Percentiles rank a stretch among this genome's conserved stretches.
phyloP scores from a whole-genome alignment of 2,797 vertebrate genomes.

The Melopsittacus undulatus region DNA sequence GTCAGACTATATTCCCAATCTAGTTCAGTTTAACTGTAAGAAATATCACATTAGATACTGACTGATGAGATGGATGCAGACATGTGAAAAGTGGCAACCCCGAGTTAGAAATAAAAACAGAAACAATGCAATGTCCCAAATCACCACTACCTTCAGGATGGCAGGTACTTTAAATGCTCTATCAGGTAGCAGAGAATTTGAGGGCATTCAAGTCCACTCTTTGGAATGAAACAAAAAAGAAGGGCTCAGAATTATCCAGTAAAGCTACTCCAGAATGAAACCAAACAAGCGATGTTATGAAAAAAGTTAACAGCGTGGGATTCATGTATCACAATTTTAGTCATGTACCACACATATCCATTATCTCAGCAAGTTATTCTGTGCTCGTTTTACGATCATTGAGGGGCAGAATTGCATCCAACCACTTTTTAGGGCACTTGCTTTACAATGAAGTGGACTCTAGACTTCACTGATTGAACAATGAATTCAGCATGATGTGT shows the following conservation, averaged over 20 bases:
- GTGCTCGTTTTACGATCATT: background rate
- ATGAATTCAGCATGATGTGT: background rate
- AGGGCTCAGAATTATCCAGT: background rate
- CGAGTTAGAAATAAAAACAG: background rate
- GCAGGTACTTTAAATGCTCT: background rate
- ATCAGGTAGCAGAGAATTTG: background rate
- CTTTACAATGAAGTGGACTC: background rate
- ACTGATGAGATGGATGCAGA: background rate
- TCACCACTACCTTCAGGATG: background rate
- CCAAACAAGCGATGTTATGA: background rate
- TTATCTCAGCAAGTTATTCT: background rate
- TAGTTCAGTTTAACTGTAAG: background rate
- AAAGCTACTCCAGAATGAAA: background rate
- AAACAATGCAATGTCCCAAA: background rate
- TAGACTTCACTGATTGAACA: background rate
- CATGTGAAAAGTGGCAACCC: background rate
- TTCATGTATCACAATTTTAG: background rate
- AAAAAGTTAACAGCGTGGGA: background rate
- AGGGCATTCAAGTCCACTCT: background rate
- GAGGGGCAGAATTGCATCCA: background rate
- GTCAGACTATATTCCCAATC: background rate
- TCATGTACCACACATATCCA: background rate
- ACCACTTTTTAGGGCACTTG: background rate
- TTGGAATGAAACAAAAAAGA: background rate
- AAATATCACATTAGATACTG: background rate